Base-by-base conservation (phyloP, 2,113 vertebrate species). In the Lepus americanus region DNA sequence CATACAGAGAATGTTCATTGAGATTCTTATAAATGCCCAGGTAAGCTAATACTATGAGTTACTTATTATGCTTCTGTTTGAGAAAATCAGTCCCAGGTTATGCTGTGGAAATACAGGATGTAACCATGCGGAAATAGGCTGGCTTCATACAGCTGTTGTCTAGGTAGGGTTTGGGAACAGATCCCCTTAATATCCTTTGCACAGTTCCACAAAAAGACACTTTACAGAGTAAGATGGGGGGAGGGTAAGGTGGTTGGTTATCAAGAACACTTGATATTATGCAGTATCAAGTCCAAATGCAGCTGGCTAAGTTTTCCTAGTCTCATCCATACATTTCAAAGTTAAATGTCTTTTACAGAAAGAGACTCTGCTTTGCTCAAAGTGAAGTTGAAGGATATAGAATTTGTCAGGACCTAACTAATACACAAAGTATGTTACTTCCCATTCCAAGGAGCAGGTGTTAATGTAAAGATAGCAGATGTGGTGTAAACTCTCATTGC, bases 271-370 rank as follows among this genome's bases (percentile, higher is more conserved):
- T 27, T 83, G 70, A 5, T 20, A 27, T 27, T 39, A n/a, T 81
- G 23, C n/a, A 36, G 31, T 36, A 36, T 80, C 6, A 80, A 61
- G 20, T 80, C 53, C 12, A 36, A 61, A 80, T 14, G 22, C n/a
- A 80, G 55, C n/a, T 61, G 22, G 39, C 25, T 66, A 63, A 77
- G 27, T 16, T 63, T 63, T 77, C 44, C 44, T 53, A 25, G 69
- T 81, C 27, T 92, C 61, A 51, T 53, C 27, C n/a, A 23, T 87
- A 17, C 61, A 61, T 77, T 95, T 95, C 78, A 70, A 88, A 51
- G 14, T 77, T 31, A 83, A 81, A 9, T 82, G 51, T 8, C 51
- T 51, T 51, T 88, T 53, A 29, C 39, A 74, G 70, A 92, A 88
- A 64, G 25, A 77, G 61, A 83, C n/a, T 0, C 25, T 51, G 55